Percentiles rank a stretch among this genome's conserved stretches.
Conservation (phyloP, 2,888 invertebrate species). For the Lithophane leautieri region DNA sequence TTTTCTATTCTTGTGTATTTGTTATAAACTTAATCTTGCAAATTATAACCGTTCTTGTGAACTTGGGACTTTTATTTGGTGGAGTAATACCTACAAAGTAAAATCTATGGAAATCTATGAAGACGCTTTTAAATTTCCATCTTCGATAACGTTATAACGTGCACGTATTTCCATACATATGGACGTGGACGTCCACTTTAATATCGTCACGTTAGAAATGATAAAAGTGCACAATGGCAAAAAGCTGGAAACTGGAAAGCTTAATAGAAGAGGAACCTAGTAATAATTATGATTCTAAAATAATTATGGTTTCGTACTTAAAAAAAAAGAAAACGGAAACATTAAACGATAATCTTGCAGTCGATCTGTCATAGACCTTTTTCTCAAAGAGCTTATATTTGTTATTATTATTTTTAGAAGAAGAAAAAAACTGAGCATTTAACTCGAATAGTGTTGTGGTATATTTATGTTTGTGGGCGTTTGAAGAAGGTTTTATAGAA, state of each 20-base stretch:
- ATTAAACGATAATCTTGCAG: too few species aligned
- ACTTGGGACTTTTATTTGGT: too few species aligned
- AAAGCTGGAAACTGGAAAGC: not conserved
- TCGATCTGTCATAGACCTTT: not conserved
- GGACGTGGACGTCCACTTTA: not conserved
- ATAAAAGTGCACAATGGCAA: not conserved
- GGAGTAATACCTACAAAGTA: too few species aligned
- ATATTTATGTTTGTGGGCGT: not conserved
- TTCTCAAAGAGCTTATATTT: not conserved
- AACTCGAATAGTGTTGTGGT: not conserved
- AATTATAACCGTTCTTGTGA: too few species aligned
- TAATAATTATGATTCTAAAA: not conserved
- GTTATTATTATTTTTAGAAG: not conserved
- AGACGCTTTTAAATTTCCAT: not conserved
- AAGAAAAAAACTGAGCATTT: not conserved
- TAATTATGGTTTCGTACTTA: not conserved
- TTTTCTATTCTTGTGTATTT: too few species aligned
- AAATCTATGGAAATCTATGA: not conserved
- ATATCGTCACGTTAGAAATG: not conserved
- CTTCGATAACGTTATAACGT: not conserved
- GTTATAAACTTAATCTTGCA: too few species aligned
- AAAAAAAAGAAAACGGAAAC: not conserved
- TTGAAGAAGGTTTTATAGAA: not conserved
- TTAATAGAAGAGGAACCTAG: not conserved
- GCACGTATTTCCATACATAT: not conserved